Percentiles rank a stretch among this genome's conserved stretches.
phyloP scores from a whole-genome alignment of 2,797 vertebrate species.

The Periophthalmus magnuspinnatus region DNA sequence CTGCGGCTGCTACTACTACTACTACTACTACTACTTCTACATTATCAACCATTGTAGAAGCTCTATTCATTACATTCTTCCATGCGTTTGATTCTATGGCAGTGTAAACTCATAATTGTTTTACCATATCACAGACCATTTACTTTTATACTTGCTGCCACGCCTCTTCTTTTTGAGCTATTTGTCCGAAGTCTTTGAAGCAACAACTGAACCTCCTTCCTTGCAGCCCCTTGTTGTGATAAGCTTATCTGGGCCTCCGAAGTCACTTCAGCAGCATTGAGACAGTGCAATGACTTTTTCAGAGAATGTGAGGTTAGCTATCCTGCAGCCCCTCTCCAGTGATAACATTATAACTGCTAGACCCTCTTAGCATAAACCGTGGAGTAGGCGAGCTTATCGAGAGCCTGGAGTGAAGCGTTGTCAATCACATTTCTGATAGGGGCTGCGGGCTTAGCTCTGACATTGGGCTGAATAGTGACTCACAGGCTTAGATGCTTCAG shows the following conservation, averaged over 20 bases:
- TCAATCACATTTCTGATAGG: constrained; percentile 19
- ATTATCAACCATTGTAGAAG: background rate
- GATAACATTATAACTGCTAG: constrained; percentile 31
- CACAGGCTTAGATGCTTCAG: constrained; percentile 15
- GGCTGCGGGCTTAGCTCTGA: constrained; percentile 16
- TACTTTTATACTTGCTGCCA: background rate
- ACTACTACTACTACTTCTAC: too few relatives aligned
- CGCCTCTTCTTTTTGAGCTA: background rate
- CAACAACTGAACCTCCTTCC: constrained; percentile 7
- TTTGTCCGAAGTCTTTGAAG: constrained; percentile 9
- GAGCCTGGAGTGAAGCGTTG: constrained; percentile 24
- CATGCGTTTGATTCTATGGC: background rate
- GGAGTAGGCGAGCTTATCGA: constrained; percentile 32
- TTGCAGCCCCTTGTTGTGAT: constrained; percentile 25
- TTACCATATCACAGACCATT: constrained; percentile 1
- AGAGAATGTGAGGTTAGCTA: constrained; percentile 27
- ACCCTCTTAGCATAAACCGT: constrained; percentile 28
- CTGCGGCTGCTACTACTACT: too few relatives aligned
- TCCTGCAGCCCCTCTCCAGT: constrained; percentile 23
- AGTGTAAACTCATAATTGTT: background rate
- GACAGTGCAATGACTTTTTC: constrained; percentile 23
- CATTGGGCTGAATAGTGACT: constrained; percentile 23
- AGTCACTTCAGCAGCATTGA: constrained; percentile 17
- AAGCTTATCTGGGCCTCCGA: constrained; percentile 27
- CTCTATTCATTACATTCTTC: background rate